Base-by-base conservation (phyloP, 2,797 vertebrate genomes). In the Aulostomus chinensis region DNA sequence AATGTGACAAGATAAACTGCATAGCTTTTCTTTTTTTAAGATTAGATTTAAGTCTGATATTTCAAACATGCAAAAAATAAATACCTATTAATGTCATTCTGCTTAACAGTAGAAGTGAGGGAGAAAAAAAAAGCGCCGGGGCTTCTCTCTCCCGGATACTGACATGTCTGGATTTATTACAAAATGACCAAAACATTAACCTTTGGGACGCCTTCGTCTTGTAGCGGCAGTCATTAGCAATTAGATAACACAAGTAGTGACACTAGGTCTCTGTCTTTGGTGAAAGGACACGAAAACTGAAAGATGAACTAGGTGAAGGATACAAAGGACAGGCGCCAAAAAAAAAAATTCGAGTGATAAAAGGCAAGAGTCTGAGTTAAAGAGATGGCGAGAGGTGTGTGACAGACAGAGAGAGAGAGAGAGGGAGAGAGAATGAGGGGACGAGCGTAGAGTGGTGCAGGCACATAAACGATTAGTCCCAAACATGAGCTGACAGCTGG, bases 401-500 rank as follows among this genome's bases (percentile, higher is more conserved):
- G 80, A 88, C 76, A 88, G 83, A 83, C 55, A 79, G 56, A 59
- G 45, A 54, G 49, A 80, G 67, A 82, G 70, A 54, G 81, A 78
- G 51, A 68, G 73, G 75, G 56, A 59, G 45, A 54, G 49, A 80
- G 67, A 82, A 71, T 55, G 81, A 78, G 51, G 69, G 73, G 75
- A 76, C 28, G 29, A 72, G 65, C 57, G 14, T 46, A 84, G 84
- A 91, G 84, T 83, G 85, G 86, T 56, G 67, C 77, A 86, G 86
- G 85, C 89, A 84, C 80, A 81, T 86, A 87, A 89, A 87, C 82
- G 63, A 83, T 78, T 88, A 83, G 71, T 64, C 85, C 73, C 83
- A 80, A 87, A 81, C 89, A 80, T 39, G 85, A 88, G 70, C 50
- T 83, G 88, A 90, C 86, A 91, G 78, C 80, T 89, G 81, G 87